A percentile compares a stretch with the other conserved stretches of the same genome.
These are phyloP conservation scores for Camponotus pennsylvanicus DNA, from an alignment of 1,140 invertebrate genomes.

Conservation along the genomic window DNA sequence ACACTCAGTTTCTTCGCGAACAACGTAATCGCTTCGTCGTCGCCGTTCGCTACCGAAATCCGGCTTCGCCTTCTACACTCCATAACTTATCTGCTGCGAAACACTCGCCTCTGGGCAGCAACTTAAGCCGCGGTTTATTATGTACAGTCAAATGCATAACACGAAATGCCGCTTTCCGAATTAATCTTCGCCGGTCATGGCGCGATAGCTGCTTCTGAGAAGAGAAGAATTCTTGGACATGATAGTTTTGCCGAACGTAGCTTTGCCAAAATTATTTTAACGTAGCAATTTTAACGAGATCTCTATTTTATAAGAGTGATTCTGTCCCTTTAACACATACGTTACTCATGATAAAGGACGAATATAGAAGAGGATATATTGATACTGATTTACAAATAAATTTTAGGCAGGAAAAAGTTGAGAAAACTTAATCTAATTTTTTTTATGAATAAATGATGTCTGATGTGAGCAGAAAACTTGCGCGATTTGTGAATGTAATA, in stretches of 20 bases:
- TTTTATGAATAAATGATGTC: neutral
- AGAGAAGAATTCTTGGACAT: neutral
- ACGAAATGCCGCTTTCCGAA: conserved; percentile 22
- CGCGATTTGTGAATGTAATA: neutral
- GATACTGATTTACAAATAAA: neutral
- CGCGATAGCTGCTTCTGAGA: neutral
- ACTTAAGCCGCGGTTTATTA: conserved; percentile 54
- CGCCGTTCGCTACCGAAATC: conserved; percentile 49
- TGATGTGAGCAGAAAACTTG: neutral
- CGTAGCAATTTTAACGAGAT: neutral
- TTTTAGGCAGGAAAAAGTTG: neutral
- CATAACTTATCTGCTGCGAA: conserved; percentile 61
- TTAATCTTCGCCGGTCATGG: neutral
- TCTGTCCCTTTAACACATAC: neutral
- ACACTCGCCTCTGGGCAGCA: conserved; percentile 55
- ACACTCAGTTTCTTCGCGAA: conserved; percentile 40
- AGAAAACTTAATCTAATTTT: neutral
- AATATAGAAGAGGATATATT: neutral
- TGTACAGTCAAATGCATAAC: conserved; percentile 35
- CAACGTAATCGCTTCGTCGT: conserved; percentile 45
- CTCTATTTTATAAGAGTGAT: neutral
- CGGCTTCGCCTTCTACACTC: neutral
- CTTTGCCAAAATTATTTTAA: neutral
- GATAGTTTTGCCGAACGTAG: neutral
- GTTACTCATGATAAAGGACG: neutral